phyloP scores from a whole-genome alignment of 2,113 vertebrate genomes.

The Myrmecobius fasciatus region DNA sequence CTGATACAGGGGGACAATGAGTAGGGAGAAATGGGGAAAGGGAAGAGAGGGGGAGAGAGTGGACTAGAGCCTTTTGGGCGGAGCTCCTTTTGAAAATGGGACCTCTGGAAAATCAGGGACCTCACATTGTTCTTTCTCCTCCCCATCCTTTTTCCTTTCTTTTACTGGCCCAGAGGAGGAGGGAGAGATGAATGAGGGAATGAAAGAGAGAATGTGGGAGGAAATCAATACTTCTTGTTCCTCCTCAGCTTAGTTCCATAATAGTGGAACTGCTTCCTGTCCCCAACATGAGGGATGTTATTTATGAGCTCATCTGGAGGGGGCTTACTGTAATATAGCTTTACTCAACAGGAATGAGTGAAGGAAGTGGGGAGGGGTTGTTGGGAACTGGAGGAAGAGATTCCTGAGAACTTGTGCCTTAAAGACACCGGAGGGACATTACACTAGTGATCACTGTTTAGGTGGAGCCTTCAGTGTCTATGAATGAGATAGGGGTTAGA shows the following conservation, averaged over 20 bases:
- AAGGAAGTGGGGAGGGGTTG: neutral
- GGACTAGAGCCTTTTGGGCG: neutral
- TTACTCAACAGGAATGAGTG: neutral
- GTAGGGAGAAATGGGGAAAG: neutral
- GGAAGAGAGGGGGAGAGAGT: neutral
- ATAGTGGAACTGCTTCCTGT: neutral
- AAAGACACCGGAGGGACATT: slow-evolving; percentile 31
- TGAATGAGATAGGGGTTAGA: neutral
- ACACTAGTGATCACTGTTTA: neutral
- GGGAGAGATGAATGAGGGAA: neutral
- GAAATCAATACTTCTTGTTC: slow-evolving; percentile 4
- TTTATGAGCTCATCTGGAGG: slow-evolving; percentile 39
- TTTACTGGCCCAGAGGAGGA: neutral
- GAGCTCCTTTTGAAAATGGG: neutral
- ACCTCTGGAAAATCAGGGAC: neutral
- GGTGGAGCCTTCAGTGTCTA: neutral
- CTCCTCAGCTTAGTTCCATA: neutral
- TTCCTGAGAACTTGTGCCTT: neutral
- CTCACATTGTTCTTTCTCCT: neutral
- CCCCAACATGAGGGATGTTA: neutral
- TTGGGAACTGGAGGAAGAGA: neutral
- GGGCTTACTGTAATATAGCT: slow-evolving; percentile 3
- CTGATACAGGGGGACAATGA: neutral
- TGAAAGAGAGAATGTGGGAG: neutral
- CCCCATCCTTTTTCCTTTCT: neutral